Percentiles rank a stretch among this genome's conserved stretches.
Evolutionary conservation across 1,140 invertebrate species (phyloP).

Genomic region (Trichoplusia ni): DNA sequence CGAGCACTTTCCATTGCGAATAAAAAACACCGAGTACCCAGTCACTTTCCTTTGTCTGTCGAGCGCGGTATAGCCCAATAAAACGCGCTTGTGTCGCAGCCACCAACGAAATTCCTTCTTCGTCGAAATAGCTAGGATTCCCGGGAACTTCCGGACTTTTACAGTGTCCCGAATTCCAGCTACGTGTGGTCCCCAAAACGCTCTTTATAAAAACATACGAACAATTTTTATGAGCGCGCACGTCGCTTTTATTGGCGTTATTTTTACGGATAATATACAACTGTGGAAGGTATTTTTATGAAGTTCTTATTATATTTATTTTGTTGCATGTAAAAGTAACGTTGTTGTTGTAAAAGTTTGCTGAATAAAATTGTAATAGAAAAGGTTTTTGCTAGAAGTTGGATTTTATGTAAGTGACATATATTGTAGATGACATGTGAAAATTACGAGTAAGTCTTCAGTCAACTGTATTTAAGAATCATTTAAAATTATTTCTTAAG

Average conservation of each 20-base stretch:
- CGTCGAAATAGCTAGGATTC: conserved; percentile 56
- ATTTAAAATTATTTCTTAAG: too few relatives aligned
- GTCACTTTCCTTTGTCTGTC: conserved; percentile 32
- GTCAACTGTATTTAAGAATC: too few relatives aligned
- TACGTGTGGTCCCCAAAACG: conserved; percentile 42
- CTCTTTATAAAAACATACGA: conserved; percentile 28
- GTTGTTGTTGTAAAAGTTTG: background rate
- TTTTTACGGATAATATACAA: conserved; percentile 20
- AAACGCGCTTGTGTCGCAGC: conserved; percentile 45
- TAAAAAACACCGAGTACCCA: conserved; percentile 8
- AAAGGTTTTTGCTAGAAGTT: too few relatives aligned
- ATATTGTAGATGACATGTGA: too few relatives aligned
- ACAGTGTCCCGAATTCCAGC: conserved; percentile 51
- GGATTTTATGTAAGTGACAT: too few relatives aligned
- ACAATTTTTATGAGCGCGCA: conserved; percentile 7
- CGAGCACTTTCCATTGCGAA: background rate
- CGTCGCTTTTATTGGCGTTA: conserved; percentile 18
- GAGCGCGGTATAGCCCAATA: conserved; percentile 55
- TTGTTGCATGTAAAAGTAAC: background rate
- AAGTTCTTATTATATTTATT: conserved; percentile 1
- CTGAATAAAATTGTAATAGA: background rate
- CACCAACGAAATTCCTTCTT: conserved; percentile 50
- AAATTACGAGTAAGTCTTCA: too few relatives aligned
- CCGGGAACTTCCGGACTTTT: conserved; percentile 58
- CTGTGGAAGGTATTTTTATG: conserved; percentile 7